A percentile compares a stretch with the other conserved stretches of the same genome.
Evolutionary conservation across 2,797 vertebrate species (phyloP).

Genomic region (Chloroceryle inda): DNA sequence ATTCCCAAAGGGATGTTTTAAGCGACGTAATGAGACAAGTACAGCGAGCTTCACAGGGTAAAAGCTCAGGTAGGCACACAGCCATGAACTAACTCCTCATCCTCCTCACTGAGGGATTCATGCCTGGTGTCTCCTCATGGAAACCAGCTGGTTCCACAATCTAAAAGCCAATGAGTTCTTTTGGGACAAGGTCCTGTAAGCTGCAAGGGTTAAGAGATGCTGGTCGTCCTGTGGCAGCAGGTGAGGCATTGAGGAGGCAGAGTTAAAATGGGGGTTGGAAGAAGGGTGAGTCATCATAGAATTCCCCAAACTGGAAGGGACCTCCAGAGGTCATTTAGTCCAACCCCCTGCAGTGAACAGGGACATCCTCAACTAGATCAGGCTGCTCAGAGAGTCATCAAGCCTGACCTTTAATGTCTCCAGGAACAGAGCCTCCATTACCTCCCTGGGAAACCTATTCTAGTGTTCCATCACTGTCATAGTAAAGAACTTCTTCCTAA

Average conservation of each 20-base stretch:
- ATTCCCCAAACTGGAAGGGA: no score
- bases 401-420: no score
- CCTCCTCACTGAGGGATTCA: accelerated
- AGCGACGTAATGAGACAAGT: background rate
- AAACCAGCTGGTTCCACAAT: accelerated
- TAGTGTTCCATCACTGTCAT: no score
- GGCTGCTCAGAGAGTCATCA: no score
- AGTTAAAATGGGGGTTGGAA: accelerated
- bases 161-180: accelerated
- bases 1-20: background rate
- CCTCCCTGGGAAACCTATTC: no score
- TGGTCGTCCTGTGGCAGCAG: background rate
- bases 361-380: no score
- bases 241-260: background rate
- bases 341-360: no score
- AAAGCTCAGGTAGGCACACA: background rate
- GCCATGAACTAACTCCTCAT: background rate
- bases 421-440: no score
- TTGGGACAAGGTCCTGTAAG: background rate
- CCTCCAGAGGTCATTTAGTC: no score
- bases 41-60: background rate
- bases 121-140: background rate
- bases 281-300: background rate
- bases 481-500: no score
- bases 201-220: background rate